Evolutionary conservation across 2,888 invertebrate genomes (phyloP), one percentile per base, ranked within the genome.

Genomic region (Chaetoderma sp.): DNA sequence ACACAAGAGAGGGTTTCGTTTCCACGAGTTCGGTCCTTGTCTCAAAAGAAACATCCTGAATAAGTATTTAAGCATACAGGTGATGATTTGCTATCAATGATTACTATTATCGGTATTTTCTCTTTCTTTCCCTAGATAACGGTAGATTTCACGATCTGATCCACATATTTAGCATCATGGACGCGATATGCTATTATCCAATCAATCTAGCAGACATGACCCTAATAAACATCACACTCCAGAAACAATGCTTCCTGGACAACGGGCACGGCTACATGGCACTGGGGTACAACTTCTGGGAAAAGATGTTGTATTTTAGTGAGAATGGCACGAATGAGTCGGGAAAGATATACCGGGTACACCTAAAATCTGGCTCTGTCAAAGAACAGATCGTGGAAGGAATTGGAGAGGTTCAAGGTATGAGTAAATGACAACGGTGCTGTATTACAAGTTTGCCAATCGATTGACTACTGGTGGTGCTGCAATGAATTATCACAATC

Each of bases 191-290:
- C 54, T 80, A 80, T 44, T 83, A 85, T 62, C 81, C 83, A 0
- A 80, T 77, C 25, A 80, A 83, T 58, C 70, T 83, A 18, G 79
- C 83, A 0, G 82, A 86, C 56, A 81, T 83, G 80, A 78, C 76
- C 13, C 72, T 82, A 4, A 57, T 57, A 21, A 79, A 81, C 68
- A 69, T 82, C 4, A 76, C 79, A 2, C 63, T 83, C 25, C 78
- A 80, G 44, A 76, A 78, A 4, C 83, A 83, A 61, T 83, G 90
- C 52, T 91, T 91, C 18, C 86, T 94, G 83, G 90, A 91, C 0
- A 93, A 75, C 13, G 71, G 75, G 25, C 72, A 76, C 44, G 81
- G 80, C 0, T 78, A 78, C 54, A 68, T 78, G 61, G 79, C 80
- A 1, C 68, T 83, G 39, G 74, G 79, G 10, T 79, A 66, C 54